Evolutionary conservation across 2,888 invertebrate genomes (phyloP), one percentile per base, ranked within the genome.

Genomic region (Clusia tigrina): DNA sequence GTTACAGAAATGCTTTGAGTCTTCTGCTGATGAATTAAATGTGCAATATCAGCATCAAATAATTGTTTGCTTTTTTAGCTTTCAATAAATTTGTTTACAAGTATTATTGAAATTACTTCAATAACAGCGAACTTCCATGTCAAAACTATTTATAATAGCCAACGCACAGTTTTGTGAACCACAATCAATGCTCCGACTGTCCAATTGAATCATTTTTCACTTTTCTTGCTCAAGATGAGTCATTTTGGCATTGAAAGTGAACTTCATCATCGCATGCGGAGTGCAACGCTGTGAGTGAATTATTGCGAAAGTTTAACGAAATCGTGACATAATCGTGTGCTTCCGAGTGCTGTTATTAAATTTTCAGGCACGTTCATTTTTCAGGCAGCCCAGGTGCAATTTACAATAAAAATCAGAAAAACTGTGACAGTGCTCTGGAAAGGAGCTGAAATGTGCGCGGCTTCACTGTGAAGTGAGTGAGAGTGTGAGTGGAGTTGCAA

Each of bases 241-340:
- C 42, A n/a, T 32, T 32, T 32, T 12, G 32, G 32, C 32, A 12
- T 32, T 12, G 32, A n/a, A n/a, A n/a, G n/a, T n/a, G n/a, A n/a
- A n/a, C n/a, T n/a, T n/a, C n/a, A 42, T 42, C 12, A 10, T 15
- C 3, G 42, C 3, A 17, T 42, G 42, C n/a, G 42, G 42, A 42
- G 42, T n/a, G 42, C 42, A 42, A 12, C 42, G 42, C n/a, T 42
- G n/a, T n/a, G 42, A 42, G 42, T 42, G 42, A 42, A 42, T 42
- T 42, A 42, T 42, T 42, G 42, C 12, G 15, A n/a, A 42, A 42
- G 42, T 42, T 42, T 42, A 42, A 42, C 6, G 42, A 17, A 6
- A 42, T 42, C 42, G 42, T 42, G 42, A 42, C 42, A 42, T 42
- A 42, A 42, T n/a, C n/a, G n/a, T 42, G 42, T 42, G 42, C n/a